Evolutionary conservation across 2,888 invertebrate genomes (phyloP), one percentile per base, ranked within the genome.

Genomic region (Lepidochrysops patricia): DNA sequence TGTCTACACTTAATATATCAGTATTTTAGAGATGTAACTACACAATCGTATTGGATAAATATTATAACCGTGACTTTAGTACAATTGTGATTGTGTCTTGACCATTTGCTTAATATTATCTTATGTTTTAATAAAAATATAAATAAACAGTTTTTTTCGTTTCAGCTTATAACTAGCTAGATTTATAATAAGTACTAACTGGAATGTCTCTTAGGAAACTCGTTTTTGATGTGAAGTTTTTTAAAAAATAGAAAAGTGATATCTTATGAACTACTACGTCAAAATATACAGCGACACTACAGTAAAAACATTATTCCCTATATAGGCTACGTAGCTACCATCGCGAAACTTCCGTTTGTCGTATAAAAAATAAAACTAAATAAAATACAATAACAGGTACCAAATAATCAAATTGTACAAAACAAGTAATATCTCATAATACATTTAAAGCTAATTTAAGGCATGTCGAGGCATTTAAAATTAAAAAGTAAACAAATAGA

Each of bases 361-460:
- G 15, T 29, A 52, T n/a, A 54, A 54, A 49, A 15, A 25, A 19
- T 29, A 32, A 59, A 37, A 37, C 25, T 23, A 26, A 56, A 35
- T 43, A 19, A 54, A 54, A 27, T 23, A 19, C 5, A 15, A 27
- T 26, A 19, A 43, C 26, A 43, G 37, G 57, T 43, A 57, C 37
- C n/a, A 26, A 26, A 26, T 57, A 37, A 57, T 26, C 32, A 25
- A 34, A 34, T 49, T 15, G 34, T 50, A 58, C 58, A 50, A 58
- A 49, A 50, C 34, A 50, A 50, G 50, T 49, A 57, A 50, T 29
- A 25, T 49, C 23, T 32, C 49, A 26, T 58, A 13, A 58, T 23
- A 58, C 29, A 43, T 43, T 58, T 58, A 58, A 58, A 58, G 58
- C 50, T 58, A 23, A 58, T n/a, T 25, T 25, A 58, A 50, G 58